These are phyloP conservation scores for Meta bourneti DNA, from an alignment of 2,888 invertebrate species.

Conservation along the genomic window DNA sequence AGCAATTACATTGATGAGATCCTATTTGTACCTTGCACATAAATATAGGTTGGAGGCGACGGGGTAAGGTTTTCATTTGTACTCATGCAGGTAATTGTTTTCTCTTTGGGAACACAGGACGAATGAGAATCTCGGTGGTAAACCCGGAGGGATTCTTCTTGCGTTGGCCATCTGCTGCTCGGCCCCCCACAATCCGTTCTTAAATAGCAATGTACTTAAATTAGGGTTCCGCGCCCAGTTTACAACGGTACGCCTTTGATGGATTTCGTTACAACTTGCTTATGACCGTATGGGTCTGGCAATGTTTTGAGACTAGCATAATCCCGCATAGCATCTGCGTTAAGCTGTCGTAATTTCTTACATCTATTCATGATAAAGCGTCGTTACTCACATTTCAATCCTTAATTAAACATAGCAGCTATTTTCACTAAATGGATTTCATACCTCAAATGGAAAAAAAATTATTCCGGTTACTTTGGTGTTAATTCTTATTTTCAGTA, in stretches of 20 bases:
- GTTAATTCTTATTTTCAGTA: too few relatives aligned
- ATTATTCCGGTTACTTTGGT: too few relatives aligned
- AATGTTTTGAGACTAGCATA: too few relatives aligned
- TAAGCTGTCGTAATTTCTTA: too few relatives aligned
- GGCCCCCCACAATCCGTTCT: not conserved
- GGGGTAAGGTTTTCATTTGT: slow-evolving; percentile 20
- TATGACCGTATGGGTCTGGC: not conserved
- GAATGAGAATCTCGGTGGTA: slow-evolving; percentile 14
- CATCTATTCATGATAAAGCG: too few relatives aligned
- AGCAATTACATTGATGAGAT: slow-evolving; percentile 31
- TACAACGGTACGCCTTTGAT: not conserved
- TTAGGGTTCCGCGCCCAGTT: not conserved
- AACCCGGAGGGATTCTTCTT: slow-evolving; percentile 11
- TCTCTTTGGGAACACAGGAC: slow-evolving; percentile 24
- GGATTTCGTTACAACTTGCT: not conserved
- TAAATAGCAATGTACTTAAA: not conserved
- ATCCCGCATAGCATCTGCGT: too few relatives aligned
- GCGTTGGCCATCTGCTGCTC: not conserved
- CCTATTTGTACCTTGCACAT: slow-evolving; percentile 47
- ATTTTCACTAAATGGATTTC: too few relatives aligned
- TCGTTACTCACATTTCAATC: too few relatives aligned
- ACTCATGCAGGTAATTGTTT: slow-evolving; percentile 52
- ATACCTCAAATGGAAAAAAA: too few relatives aligned
- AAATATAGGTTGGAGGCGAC: slow-evolving; percentile 33
- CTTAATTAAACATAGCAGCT: too few relatives aligned